A percentile compares a stretch with the other conserved stretches of the same genome.
These are phyloP conservation scores for Drosophila antonietae DNA, from an alignment of 2,888 invertebrate genomes.

Conservation along the genomic window DNA sequence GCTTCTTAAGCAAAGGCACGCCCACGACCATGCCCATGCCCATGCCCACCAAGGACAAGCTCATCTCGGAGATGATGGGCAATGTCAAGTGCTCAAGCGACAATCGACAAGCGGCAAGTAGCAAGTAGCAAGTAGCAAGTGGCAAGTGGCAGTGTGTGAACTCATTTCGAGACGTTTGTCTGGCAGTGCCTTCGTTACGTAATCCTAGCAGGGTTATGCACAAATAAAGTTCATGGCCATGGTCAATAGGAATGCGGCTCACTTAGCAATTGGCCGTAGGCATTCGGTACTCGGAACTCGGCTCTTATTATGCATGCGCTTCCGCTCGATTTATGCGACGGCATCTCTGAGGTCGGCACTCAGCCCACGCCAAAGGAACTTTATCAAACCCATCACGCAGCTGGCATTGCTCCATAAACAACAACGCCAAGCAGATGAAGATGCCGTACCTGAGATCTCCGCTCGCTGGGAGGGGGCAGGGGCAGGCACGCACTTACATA, in stretches of 20 bases:
- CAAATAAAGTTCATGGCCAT: slow-evolving; percentile 73
- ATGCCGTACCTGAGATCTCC: not conserved
- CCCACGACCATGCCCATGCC: slow-evolving; percentile 1
- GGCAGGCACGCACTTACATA: slow-evolving; percentile 32
- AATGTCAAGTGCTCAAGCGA: slow-evolving; percentile 44
- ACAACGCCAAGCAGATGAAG: not conserved
- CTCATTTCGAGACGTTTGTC: slow-evolving; percentile 72
- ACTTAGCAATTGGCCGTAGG: slow-evolving; percentile 49
- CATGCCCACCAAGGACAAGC: slow-evolving; percentile 22
- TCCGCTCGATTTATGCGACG: slow-evolving; percentile 67
- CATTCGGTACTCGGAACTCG: slow-evolving; percentile 7
- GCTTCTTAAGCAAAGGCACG: slow-evolving; percentile 35
- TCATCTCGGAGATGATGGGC: slow-evolving; percentile 54
- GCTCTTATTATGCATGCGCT: slow-evolving; percentile 42
- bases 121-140: slow-evolving; percentile 6
- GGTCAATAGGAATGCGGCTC: slow-evolving; percentile 60
- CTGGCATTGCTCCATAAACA: slow-evolving; percentile 29
- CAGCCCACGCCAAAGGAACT: slow-evolving; percentile 4
- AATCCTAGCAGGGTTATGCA: slow-evolving; percentile 44
- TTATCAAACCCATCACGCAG: slow-evolving; percentile 37
- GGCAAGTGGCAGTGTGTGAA: slow-evolving; percentile 41
- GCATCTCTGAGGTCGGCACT: slow-evolving; percentile 24
- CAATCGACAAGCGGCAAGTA: slow-evolving; percentile 14
- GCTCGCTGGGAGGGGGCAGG: not conserved
- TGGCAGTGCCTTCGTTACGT: slow-evolving; percentile 64